These are phyloP conservation scores for Dinocampus coccinellae DNA, from an alignment of 2,888 invertebrate genomes.

Conservation along the genomic window DNA sequence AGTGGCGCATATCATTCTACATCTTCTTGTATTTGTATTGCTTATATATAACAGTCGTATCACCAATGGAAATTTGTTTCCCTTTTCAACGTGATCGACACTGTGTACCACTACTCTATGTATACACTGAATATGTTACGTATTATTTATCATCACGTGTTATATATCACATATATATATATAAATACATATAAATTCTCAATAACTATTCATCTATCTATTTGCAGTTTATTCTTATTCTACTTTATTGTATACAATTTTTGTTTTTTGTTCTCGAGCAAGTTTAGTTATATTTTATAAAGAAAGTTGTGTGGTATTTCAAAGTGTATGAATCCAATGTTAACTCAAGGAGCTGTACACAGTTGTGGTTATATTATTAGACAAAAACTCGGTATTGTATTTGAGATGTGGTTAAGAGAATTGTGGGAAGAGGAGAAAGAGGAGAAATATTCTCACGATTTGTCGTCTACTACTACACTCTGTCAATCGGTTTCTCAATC, in stretches of 20 bases:
- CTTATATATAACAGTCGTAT: conserved; percentile 31
- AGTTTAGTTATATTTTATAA: too few species aligned
- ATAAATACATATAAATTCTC: too few species aligned
- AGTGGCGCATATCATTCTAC: conserved; percentile 3
- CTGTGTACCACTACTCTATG: not conserved
- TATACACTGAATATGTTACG: not conserved
- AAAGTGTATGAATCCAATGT: not conserved
- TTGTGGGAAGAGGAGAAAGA: too few species aligned
- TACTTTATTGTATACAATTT: not conserved
- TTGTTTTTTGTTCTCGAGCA: too few species aligned
- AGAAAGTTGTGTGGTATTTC: too few species aligned
- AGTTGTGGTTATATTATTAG: not conserved
- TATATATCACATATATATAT: not conserved
- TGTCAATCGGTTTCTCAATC: conserved; percentile 12
- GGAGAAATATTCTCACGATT: too few species aligned
- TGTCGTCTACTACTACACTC: not conserved
- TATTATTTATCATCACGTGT: not conserved
- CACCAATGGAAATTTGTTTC: conserved; percentile 53
- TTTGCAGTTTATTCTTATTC: not conserved
- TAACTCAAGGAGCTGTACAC: not conserved
- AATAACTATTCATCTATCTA: too few species aligned
- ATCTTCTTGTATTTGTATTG: not conserved
- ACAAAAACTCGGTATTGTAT: not conserved
- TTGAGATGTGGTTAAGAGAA: not conserved
- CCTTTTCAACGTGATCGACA: conserved; percentile 40